Base-by-base conservation (phyloP, 2,797 vertebrate species). In the Rhinella marina region DNA sequence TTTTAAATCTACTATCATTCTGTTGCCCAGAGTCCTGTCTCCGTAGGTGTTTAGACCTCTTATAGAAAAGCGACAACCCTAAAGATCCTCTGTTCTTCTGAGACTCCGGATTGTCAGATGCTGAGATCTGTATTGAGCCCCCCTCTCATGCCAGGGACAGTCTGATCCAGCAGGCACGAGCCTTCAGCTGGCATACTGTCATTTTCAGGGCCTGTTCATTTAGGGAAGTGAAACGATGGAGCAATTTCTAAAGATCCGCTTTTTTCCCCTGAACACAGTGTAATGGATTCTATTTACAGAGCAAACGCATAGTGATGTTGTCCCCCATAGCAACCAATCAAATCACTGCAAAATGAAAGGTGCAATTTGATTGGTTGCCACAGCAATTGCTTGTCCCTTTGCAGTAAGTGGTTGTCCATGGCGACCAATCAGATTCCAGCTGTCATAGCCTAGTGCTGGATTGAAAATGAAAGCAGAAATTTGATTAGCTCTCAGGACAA, bases 171-270 rank as follows among this genome's bases (percentile, higher is more conserved):
- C 27, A 16, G 29, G 29, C 32, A 48, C 0, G 19, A 41, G 1
- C 41, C 1, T 75, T 52, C 32, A 23, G 32, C 32, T 73, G 70
- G 32, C 48, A 52, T 9, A n/a, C 41, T 50, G 11, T 50, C 72
- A 52, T 75, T 50, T 50, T 75, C 48, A 50, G 72, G 3, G 21
- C 25, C 21, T 12, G 72, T 21, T 12, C 48, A 75, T 50, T 52
- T 75, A 75, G 41, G 72, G 72, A 75, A 50, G 72, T 75, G 72
- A 75, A 75, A 75, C 5, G 9, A 50, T 75, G 72, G 41, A 41
- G 41, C 41, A 6, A 41, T 41, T 41, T 41, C 41, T 41, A 41
- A 41, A 50, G 21, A 50, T 50, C 21, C 48, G 3, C n/a, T 4
- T 50, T 52, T 75, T 75, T 75, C 10, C 21, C 21, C 21, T 1